Percentiles rank a stretch among this genome's conserved stretches.
phyloP scores from a whole-genome alignment of 2,797 vertebrate species.

The Acestrorhynchus altus region DNA sequence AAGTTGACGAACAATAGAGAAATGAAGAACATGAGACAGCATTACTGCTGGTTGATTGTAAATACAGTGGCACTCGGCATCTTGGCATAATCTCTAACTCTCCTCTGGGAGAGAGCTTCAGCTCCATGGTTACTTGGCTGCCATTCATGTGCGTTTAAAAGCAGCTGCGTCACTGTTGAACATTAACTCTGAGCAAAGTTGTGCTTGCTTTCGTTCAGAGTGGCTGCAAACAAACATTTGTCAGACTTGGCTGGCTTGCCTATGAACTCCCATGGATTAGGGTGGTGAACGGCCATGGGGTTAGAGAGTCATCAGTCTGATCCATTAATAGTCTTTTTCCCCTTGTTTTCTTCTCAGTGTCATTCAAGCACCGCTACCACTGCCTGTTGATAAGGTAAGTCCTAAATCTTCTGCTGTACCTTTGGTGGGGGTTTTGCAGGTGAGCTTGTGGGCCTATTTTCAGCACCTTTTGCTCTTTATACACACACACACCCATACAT shows the following conservation, averaged over 20 bases:
- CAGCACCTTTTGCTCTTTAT: no score
- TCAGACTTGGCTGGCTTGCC: constrained; percentile 6
- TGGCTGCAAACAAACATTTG: constrained; percentile 23
- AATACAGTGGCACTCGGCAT: not conserved
- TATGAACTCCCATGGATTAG: constrained; percentile 18
- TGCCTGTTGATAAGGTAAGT: constrained; percentile 98
- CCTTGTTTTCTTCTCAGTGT: constrained; percentile 80
- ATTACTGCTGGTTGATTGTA: not conserved
- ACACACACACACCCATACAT: no score
- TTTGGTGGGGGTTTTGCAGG: not conserved
- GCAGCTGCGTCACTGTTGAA: constrained; percentile 64
- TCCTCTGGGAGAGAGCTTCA: constrained; percentile 2
- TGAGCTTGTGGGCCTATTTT: not conserved
- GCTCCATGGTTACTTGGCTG: constrained; percentile 18
- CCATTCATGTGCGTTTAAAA: constrained; percentile 23
- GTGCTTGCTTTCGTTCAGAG: constrained; percentile 4
- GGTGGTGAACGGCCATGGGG: not conserved
- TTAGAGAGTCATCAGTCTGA: not conserved
- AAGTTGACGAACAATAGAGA: not conserved
- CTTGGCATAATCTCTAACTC: not conserved
- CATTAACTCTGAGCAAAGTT: constrained; percentile 71
- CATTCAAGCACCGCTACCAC: constrained; percentile 94
- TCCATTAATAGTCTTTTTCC: constrained; percentile 20
- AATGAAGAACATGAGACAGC: not conserved
- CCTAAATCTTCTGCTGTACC: not conserved